A percentile compares a stretch with the other conserved stretches of the same genome.
These are phyloP conservation scores for Acridotheres tristis DNA, from an alignment of 2,797 vertebrate genomes.

Conservation along the genomic window DNA sequence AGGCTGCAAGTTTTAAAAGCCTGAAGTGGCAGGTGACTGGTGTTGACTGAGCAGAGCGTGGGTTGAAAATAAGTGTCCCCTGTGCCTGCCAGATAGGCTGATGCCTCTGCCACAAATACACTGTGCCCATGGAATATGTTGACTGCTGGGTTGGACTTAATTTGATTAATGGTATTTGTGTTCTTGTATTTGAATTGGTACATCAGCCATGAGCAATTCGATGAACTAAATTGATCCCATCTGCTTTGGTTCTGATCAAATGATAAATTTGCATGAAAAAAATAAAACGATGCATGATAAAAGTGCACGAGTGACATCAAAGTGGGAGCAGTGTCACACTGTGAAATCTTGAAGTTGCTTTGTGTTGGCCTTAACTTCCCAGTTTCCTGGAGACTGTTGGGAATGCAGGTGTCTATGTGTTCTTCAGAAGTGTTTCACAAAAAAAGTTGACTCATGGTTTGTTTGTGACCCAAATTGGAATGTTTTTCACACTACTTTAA, in stretches of 20 bases:
- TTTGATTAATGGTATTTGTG: not conserved
- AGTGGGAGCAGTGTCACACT: fast-evolving
- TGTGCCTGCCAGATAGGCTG: not conserved
- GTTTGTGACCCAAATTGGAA: not conserved
- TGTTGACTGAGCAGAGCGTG: not conserved
- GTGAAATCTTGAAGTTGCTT: not conserved
- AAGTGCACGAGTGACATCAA: fast-evolving
- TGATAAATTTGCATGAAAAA: not conserved
- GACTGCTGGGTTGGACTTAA: not conserved
- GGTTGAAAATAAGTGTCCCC: not conserved
- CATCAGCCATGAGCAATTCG: not conserved
- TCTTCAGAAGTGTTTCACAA: not conserved
- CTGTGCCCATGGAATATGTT: not conserved
- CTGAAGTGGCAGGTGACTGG: not conserved
- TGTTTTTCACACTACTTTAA: not conserved
- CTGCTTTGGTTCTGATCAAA: not conserved
- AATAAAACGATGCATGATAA: too few species aligned
- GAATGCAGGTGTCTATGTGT: not conserved
- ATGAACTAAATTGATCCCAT: not conserved
- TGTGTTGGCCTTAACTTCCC: not conserved
- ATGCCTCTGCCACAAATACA: not conserved
- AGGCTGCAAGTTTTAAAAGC: not conserved
- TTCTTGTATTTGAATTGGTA: not conserved
- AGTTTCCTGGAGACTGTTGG: not conserved
- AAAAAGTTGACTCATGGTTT: not conserved